phyloP scores from a whole-genome alignment of 2,888 invertebrate genomes.

The Cactoblastis cactorum region DNA sequence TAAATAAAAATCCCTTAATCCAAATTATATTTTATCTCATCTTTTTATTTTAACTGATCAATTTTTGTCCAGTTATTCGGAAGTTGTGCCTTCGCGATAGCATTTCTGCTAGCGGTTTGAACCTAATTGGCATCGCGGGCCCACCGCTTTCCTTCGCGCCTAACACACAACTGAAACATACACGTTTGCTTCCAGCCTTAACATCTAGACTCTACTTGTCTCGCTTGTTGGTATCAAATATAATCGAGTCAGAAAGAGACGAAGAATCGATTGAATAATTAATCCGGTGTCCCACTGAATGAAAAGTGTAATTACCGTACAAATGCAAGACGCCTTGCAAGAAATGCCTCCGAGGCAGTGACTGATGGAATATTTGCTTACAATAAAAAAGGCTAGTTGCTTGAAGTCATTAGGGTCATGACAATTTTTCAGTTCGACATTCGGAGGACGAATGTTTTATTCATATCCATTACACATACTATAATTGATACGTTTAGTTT shows the following conservation, averaged over 20 bases:
- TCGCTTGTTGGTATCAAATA: constrained; percentile 28
- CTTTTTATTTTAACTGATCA: constrained; percentile 49
- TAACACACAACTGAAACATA: constrained; percentile 53
- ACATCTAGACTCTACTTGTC: constrained; percentile 32
- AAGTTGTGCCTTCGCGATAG: constrained; percentile 72
- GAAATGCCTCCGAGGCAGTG: constrained; percentile 28
- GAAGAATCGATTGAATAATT: constrained; percentile 61
- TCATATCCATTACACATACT: constrained; percentile 42
- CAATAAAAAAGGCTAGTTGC: constrained; percentile 36
- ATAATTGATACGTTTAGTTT: constrained; percentile 60
- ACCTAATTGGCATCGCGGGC: constrained; percentile 65
- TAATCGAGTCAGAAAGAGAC: constrained; percentile 32
- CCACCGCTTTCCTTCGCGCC: constrained; percentile 51
- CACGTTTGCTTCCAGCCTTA: constrained; percentile 24
- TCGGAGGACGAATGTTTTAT: constrained; percentile 51
- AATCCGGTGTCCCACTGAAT: constrained; percentile 53
- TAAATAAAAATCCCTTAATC: constrained; percentile 56
- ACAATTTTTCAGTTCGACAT: constrained; percentile 48
- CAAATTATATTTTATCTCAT: constrained; percentile 53
- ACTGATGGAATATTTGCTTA: constrained; percentile 54
- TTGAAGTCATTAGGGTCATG: constrained; percentile 52
- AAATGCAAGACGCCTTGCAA: constrained; percentile 55
- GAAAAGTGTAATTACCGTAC: constrained; percentile 50
- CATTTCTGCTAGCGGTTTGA: constrained; percentile 69
- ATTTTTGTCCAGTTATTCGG: constrained; percentile 60